Evolutionary conservation across 2,888 invertebrate genomes (phyloP), one percentile per base, ranked within the genome.

Genomic region (Ormyrus nitidulus): DNA sequence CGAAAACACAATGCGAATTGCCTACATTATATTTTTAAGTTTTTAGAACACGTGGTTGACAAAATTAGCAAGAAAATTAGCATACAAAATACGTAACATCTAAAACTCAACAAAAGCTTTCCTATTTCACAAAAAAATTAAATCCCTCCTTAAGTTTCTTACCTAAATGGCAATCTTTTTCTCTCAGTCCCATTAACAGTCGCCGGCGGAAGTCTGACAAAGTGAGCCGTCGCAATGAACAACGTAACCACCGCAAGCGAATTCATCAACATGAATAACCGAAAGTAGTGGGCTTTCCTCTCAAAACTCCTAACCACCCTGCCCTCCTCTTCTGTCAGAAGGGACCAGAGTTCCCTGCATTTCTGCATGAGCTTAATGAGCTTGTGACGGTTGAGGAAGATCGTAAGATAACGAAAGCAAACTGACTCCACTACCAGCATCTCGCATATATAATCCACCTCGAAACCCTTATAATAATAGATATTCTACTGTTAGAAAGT

Each of bases 371-470:
- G 6, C 2, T n/a, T 44, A 0, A 13, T 5, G 9, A 80, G 13
- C 5, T 72, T n/a, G 6, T 44, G 10, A 3, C 75, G 80, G 2
- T 56, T 80, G 0, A 44, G 2, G 13, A n/a, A 77, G 0, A 77
- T 0, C 9, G 77, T 6, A 0, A 73, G 1, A 34, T 73, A 80
- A 0, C 79, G 69, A 1, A 65, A 51, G 10, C 11, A 19, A n/a
- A 71, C 49, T 7, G 44, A 34, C n/a, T 65, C n/a, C 11, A 68
- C 72, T 0, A 73, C n/a, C 9, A 77, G 10, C n/a, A 58, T 9
- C 48, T 80, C 77, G 58, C 73, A 69, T n/a, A 80, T 11, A 48
- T 72, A 77, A 5, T 73, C 77, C 2, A 77, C 19, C 13, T 77
- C 75, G 19, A 75, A 49, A 4, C 5, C n/a, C 58, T 74, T 34